Conservation (phyloP, 2,888 invertebrate genomes). For the Teinopalpus imperialis region DNA sequence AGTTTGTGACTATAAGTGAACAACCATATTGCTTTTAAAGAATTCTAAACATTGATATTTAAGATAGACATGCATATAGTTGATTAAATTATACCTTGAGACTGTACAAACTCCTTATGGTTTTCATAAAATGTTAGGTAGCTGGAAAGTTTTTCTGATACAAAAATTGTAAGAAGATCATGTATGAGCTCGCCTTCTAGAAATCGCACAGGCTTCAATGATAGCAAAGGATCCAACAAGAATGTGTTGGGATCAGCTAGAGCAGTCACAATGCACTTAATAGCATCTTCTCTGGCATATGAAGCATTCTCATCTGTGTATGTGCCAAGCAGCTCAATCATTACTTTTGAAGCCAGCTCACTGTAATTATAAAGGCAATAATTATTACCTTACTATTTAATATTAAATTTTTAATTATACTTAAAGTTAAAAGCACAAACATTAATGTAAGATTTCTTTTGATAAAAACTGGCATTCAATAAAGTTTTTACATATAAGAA, state of each 20-base stretch:
- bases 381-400: no score
- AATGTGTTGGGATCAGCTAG: conserved; percentile 97
- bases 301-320: conserved; percentile 99
- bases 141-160: conserved; percentile 95
- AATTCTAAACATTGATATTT: no score
- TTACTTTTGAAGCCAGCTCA: conserved; percentile 96
- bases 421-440: no score
- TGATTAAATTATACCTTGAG: conserved; percentile 79
- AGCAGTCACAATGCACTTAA: conserved; percentile 97
- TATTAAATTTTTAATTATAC: no score
- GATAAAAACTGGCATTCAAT: no score
- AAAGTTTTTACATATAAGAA: no score
- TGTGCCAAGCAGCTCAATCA: conserved; percentile 97
- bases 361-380: conserved; percentile 73
- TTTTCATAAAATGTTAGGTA: conserved; percentile 96
- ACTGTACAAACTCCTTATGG: conserved; percentile 94
- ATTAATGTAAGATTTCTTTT: no score
- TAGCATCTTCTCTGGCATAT: conserved; percentile 97
- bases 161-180: conserved; percentile 96
- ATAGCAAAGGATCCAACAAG: conserved; percentile 95
- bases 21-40: no score
- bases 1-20: no score
- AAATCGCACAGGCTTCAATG: conserved; percentile 96
- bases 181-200: conserved; percentile 97
- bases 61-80: no score